Conservation (phyloP, 37 sponge, comb jelly and placozoan species). For the Eunapius fragilis region DNA sequence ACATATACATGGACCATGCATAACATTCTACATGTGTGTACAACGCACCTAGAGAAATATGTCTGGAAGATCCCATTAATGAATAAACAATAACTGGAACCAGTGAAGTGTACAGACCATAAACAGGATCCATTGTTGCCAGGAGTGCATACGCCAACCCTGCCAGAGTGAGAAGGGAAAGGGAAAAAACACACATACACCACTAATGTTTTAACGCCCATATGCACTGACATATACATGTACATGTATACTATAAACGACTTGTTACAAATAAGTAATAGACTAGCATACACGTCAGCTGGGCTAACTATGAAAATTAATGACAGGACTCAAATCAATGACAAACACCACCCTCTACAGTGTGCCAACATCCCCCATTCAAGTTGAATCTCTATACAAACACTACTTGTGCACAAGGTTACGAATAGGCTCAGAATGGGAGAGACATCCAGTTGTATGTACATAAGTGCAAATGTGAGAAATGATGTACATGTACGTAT, state of each 20-base stretch:
- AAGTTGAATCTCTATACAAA: too few relatives aligned
- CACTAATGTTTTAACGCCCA: not conserved
- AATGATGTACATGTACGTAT: not conserved
- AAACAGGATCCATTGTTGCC: conserved; percentile 62
- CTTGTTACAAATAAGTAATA: too few relatives aligned
- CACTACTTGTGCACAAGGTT: too few relatives aligned
- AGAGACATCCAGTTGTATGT: not conserved
- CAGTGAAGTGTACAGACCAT: conserved; percentile 78
- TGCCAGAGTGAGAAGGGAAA: too few relatives aligned
- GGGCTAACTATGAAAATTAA: too few relatives aligned
- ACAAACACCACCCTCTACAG: too few relatives aligned
- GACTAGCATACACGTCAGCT: too few relatives aligned
- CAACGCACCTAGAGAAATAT: conserved; percentile 77
- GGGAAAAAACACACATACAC: too few relatives aligned
- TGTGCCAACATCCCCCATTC: too few relatives aligned
- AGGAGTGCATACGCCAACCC: conserved; percentile 82
- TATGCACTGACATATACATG: not conserved
- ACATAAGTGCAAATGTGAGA: not conserved
- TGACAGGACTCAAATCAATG: too few relatives aligned
- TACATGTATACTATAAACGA: not conserved
- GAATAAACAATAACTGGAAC: conserved; percentile 75
- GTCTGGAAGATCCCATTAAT: conserved; percentile 78
- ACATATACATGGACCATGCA: not conserved
- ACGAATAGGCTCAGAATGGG: too few relatives aligned
- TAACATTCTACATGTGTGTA: not conserved